Evolutionary conservation across 2,888 invertebrate species (phyloP), one percentile per base, ranked within the genome.

Genomic region (Drosophila meridiana): DNA sequence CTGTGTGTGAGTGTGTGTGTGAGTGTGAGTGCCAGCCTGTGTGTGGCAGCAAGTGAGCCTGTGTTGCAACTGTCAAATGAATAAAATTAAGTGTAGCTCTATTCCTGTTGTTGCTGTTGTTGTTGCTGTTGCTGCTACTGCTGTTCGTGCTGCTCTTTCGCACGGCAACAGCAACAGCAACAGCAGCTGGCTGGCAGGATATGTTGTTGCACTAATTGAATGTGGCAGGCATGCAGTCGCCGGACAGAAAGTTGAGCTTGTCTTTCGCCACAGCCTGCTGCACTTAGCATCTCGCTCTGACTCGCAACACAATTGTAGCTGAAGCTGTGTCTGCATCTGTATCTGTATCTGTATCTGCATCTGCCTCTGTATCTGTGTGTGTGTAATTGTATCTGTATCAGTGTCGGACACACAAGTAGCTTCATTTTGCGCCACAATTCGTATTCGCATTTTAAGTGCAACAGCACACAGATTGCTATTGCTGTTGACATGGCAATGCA

Each of bases 181-280:
- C 66, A 70, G 73, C 86, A 88, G 81, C 87, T 83, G 84, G 61
- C 57, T 86, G 89, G 80, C 89, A 91, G 89, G 90, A 90, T 86
- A 90, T 89, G 91, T 88, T 87, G 91, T 88, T 87, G 89, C 87
- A 84, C 87, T 90, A 90, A 90, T 91, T 90, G 89, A 91, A 91
- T 85, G 89, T 90, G 89, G 91, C 89, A 87, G 80, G 87, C 80
- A 78, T 82, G 66, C 68, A 53, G 79, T 65, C 64, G 79, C 53
- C 73, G 70, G 67, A 73, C 76, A 69, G 68, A 62, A 69, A 72
- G 81, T 82, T 76, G 80, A 81, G 80, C 80, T 78, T 78, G 78
- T 82, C 78, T 80, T 79, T 69, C 52, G 67, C 78, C 67, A 66
- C 69, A 67, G 69, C 60, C 55, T 69, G 64, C 73, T 64, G 50